These are phyloP conservation scores for Rynchops niger DNA, from an alignment of 2,113 vertebrate genomes.

Conservation along the genomic window DNA sequence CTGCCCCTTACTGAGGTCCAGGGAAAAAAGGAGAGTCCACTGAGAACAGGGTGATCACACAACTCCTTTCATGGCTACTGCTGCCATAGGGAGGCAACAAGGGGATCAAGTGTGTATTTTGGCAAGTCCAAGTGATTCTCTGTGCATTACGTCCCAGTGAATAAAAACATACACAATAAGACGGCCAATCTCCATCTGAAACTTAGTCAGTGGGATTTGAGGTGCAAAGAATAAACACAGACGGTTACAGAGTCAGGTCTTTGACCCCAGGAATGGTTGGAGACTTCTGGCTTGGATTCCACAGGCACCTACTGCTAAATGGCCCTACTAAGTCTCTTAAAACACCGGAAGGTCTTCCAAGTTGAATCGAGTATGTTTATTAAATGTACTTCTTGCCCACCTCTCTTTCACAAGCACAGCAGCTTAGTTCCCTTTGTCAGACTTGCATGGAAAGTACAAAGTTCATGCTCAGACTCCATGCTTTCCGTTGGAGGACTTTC, in stretches of 20 bases:
- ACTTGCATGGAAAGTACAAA: not conserved
- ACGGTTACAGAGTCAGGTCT: not conserved
- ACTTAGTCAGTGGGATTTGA: not conserved
- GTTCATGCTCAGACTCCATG: not conserved
- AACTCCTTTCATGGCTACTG: not conserved
- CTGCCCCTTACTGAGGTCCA: not conserved
- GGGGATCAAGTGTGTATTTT: not conserved
- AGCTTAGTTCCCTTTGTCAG: not conserved
- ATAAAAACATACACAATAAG: not conserved
- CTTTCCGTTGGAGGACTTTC: not conserved
- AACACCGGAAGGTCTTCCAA: not conserved
- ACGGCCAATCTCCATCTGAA: not conserved
- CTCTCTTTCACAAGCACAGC: not conserved
- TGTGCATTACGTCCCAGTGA: not conserved
- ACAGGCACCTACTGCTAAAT: not conserved
- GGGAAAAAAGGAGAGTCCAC: not conserved
- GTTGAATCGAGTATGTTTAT: not conserved
- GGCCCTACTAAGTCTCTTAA: not conserved
- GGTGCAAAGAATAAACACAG: not conserved
- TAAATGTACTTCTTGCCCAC: not conserved
- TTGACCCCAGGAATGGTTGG: not conserved
- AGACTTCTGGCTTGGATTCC: not conserved
- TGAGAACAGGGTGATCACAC: not conserved
- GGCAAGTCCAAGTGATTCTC: not conserved
- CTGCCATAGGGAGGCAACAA: not conserved